Percentiles rank a stretch among this genome's conserved stretches.
phyloP scores from a whole-genome alignment of 1,140 invertebrate species.

The Ostrea denselamellosa region DNA sequence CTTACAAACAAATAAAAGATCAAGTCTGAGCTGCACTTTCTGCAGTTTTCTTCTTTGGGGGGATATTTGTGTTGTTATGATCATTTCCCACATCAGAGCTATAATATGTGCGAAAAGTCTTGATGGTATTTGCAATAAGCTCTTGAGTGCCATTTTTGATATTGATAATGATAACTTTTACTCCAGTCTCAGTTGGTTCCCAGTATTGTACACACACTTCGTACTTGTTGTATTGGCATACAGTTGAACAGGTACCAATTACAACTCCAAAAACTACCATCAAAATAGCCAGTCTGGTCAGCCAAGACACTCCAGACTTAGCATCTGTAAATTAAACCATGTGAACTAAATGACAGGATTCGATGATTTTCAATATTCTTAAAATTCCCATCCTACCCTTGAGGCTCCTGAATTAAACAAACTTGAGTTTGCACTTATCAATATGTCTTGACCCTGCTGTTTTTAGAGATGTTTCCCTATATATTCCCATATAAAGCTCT shows the following conservation, averaged over 20 bases:
- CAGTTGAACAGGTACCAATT: background rate
- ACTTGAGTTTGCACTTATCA: too few species aligned
- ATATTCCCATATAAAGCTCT: too few species aligned
- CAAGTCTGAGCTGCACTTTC: background rate
- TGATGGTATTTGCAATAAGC: background rate
- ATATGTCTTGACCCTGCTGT: too few species aligned
- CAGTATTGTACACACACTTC: background rate
- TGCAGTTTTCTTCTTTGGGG: background rate
- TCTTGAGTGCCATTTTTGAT: background rate
- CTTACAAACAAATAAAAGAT: background rate
- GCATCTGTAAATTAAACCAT: background rate
- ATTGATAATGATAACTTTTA: background rate
- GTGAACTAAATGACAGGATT: background rate
- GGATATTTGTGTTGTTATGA: background rate
- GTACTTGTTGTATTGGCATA: background rate
- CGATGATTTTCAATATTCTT: background rate
- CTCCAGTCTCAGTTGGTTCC: background rate
- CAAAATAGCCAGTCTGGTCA: background rate
- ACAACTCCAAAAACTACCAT: background rate
- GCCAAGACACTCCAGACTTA: background rate
- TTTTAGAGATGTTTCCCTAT: too few species aligned
- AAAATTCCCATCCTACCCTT: too few species aligned
- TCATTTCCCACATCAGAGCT: background rate
- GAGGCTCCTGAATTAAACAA: too few species aligned
- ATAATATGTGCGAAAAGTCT: background rate